These are phyloP conservation scores for Artemia sinica DNA, from an alignment of 2,888 invertebrate genomes.

Conservation along the genomic window DNA sequence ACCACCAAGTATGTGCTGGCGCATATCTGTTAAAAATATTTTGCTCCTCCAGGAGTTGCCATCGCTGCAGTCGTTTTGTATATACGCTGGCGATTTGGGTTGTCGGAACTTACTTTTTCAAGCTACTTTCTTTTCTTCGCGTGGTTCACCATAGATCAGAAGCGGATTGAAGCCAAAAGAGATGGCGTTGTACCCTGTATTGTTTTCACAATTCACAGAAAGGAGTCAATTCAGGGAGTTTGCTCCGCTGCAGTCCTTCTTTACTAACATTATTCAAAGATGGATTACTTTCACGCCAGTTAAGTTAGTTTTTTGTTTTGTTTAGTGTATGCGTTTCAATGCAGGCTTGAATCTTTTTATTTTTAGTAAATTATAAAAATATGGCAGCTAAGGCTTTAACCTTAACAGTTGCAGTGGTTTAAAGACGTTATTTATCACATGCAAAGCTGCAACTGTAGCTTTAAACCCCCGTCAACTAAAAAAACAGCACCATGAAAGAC, in stretches of 20 bases:
- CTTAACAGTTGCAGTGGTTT: too few relatives aligned
- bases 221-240: conserved; percentile 38
- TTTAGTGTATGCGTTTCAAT: background rate
- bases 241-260: conserved; percentile 34
- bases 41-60: conserved; percentile 46
- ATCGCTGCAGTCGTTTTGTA: conserved; percentile 59
- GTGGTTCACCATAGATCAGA: conserved; percentile 52
- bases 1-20: too few relatives aligned
- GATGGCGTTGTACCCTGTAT: conserved; percentile 51
- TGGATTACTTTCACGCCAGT: conserved; percentile 46
- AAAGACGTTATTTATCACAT: too few relatives aligned
- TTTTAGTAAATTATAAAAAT: too few relatives aligned
- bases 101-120: conserved; percentile 54
- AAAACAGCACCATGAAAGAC: too few relatives aligned
- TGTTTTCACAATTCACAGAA: conserved; percentile 39
- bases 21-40: too few relatives aligned
- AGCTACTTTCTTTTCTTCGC: conserved; percentile 68
- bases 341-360: too few relatives aligned
- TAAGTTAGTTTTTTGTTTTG: conserved; percentile 35
- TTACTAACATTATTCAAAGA: conserved; percentile 44
- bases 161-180: conserved; percentile 42
- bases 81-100: conserved; percentile 62
- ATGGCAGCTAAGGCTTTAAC: too few relatives aligned
- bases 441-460: too few relatives aligned
- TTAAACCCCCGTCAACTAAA: too few relatives aligned